These are phyloP conservation scores for Fratercula arctica DNA, from an alignment of 2,797 vertebrate genomes.

Conservation along the genomic window DNA sequence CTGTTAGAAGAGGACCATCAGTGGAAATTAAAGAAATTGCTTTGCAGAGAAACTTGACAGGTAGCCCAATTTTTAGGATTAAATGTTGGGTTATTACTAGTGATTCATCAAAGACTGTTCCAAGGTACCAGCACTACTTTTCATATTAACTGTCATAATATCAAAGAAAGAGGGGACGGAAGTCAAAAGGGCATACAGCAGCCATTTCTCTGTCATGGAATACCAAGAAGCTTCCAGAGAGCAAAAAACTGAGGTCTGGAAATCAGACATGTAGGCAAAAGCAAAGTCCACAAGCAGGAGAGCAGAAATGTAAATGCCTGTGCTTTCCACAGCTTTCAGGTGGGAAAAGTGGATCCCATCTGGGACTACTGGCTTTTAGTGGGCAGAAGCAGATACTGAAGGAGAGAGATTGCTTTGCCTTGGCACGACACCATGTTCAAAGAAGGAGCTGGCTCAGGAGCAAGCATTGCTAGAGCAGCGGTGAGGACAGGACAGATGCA, in stretches of 20 bases:
- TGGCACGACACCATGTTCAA: not conserved
- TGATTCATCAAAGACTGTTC: conserved; percentile 40
- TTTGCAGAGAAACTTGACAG: conserved; percentile 46
- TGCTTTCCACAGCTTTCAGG: not conserved
- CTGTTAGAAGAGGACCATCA: conserved; percentile 10
- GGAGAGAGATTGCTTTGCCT: not conserved
- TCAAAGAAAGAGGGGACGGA: not conserved
- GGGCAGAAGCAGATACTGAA: not conserved
- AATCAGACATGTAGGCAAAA: not conserved
- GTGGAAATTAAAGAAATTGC: conserved; percentile 53
- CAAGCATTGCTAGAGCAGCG: not conserved
- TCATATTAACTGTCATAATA: conserved; percentile 17
- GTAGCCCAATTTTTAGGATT: conserved; percentile 39
- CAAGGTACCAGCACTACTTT: not conserved
- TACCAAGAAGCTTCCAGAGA: not conserved
- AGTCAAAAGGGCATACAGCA: not conserved
- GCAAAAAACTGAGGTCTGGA: not conserved
- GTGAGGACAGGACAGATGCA: not conserved
- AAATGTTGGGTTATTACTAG: conserved; percentile 34
- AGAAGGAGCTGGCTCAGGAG: not conserved
- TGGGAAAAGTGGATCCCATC: not conserved
- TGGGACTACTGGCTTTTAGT: not conserved
- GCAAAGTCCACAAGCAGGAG: not conserved
- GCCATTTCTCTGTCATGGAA: not conserved
- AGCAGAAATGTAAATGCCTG: not conserved